A percentile compares a stretch with the other conserved stretches of the same genome.
These are phyloP conservation scores for Aspidiotus rigidus DNA, from an alignment of 2,888 invertebrate species.

Conservation along the genomic window DNA sequence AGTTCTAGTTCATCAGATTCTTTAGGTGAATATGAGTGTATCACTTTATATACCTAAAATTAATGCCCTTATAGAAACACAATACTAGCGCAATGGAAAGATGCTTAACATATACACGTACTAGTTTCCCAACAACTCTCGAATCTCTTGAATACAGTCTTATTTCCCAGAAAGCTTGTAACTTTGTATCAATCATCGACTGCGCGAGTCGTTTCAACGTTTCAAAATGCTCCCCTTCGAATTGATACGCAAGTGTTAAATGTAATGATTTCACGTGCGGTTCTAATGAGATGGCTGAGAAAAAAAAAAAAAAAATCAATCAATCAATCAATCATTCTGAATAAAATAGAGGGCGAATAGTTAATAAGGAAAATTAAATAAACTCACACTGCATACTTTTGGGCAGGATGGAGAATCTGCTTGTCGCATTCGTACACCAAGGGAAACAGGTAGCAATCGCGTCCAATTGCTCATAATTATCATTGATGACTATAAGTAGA, in stretches of 20 bases:
- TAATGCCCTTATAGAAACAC: not conserved
- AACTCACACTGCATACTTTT: constrained; percentile 53
- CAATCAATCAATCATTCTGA: not conserved
- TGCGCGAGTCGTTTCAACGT: constrained; percentile 64
- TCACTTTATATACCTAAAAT: constrained; percentile 61
- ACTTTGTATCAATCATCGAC: constrained; percentile 54
- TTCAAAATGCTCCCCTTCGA: constrained; percentile 61
- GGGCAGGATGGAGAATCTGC: constrained; percentile 51
- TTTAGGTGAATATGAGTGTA: constrained; percentile 64
- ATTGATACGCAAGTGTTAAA: constrained; percentile 81
- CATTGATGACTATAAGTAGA: constrained; percentile 50
- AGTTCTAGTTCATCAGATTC: constrained; percentile 77
- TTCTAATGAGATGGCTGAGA: constrained; percentile 50
- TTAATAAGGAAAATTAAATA: constrained; percentile 17
- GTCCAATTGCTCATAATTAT: constrained; percentile 66
- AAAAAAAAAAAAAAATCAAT: constrained; percentile 7
- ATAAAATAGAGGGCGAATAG: not conserved
- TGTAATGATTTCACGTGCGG: constrained; percentile 78
- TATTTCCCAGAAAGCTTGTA: constrained; percentile 69
- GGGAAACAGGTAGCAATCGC: constrained; percentile 68
- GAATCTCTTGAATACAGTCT: constrained; percentile 78
- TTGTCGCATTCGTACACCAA: constrained; percentile 58
- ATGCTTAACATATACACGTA: constrained; percentile 39
- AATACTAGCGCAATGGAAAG: not conserved
- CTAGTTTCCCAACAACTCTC: constrained; percentile 61